Conservation (phyloP, 2,888 invertebrate species). For the Dichetophora obliterata region DNA sequence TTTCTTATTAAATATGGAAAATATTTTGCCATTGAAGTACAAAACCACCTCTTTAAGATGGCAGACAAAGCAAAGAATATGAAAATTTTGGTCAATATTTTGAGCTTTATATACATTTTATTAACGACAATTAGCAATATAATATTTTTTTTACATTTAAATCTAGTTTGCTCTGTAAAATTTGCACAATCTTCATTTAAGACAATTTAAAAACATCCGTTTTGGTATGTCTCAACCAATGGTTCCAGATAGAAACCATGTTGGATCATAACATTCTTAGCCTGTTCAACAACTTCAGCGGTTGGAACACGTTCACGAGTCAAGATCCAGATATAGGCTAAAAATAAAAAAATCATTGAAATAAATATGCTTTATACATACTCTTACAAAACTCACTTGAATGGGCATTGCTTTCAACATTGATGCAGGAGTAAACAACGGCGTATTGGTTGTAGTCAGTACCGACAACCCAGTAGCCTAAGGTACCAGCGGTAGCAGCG, state of each 20-base stretch:
- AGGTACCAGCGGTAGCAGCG: conserved; percentile 41
- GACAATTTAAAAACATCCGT: conserved; percentile 37
- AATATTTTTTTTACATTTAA: too few species aligned
- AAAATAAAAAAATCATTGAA: not conserved
- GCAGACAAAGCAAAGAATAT: too few species aligned
- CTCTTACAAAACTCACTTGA: conserved; percentile 41
- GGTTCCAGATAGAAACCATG: conserved; percentile 44
- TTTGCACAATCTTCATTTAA: too few species aligned
- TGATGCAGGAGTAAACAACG: conserved; percentile 74
- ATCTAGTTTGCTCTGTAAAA: too few species aligned
- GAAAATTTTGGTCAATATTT: too few species aligned
- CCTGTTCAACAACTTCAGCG: conserved; percentile 21
- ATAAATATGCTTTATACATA: conserved; percentile 49
- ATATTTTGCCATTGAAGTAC: too few species aligned
- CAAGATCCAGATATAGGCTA: conserved; percentile 52
- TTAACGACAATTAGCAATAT: too few species aligned
- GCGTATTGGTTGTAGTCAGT: conserved; percentile 74
- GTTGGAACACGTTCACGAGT: conserved; percentile 48
- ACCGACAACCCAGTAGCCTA: conserved; percentile 72
- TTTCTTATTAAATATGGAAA: too few species aligned
- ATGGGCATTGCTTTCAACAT: conserved; percentile 27
- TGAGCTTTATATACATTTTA: too few species aligned
- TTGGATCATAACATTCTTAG: conserved; percentile 35
- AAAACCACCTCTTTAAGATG: too few species aligned
- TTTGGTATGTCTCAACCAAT: conserved; percentile 47